Conservation (phyloP, 2,113 vertebrate species). For the Psammodynastes pulverulentus region DNA sequence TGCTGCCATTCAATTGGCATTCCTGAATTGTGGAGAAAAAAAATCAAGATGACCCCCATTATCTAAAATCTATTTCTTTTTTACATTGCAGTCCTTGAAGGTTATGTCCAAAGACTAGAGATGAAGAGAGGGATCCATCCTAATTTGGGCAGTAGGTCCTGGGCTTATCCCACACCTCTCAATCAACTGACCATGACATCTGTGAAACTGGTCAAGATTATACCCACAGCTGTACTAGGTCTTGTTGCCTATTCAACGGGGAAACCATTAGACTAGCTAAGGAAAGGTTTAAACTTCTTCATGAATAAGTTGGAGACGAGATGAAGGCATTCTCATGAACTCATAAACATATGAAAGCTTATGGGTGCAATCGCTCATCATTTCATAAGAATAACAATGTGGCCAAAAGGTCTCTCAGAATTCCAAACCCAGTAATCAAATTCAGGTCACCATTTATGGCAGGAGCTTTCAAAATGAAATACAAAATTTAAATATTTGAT, state of each 20-base stretch:
- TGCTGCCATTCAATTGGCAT: not conserved
- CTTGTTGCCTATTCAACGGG: not conserved
- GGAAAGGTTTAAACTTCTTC: not conserved
- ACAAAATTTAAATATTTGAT: not conserved
- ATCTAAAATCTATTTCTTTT: not conserved
- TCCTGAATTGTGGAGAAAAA: rapidly evolving
- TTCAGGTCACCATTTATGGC: not conserved
- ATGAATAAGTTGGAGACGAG: not conserved
- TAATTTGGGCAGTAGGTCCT: not conserved
- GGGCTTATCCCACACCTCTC: not conserved
- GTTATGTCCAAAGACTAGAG: not conserved
- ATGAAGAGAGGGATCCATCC: not conserved
- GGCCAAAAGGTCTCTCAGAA: not conserved
- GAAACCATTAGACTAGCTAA: not conserved
- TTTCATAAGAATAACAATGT: not conserved
- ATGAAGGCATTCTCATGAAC: not conserved
- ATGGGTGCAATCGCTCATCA: not conserved
- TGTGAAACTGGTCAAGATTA: not conserved
- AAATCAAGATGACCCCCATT: not conserved
- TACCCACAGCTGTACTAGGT: not conserved
- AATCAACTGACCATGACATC: not conserved
- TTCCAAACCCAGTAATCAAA: not conserved
- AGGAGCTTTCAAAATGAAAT: not conserved
- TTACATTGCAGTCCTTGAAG: not conserved
- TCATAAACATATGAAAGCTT: not conserved